A percentile compares a stretch with the other conserved stretches of the same genome.
Evolutionary conservation across 2,888 invertebrate species (phyloP).

Genomic region (Drosophila macrospina): DNA sequence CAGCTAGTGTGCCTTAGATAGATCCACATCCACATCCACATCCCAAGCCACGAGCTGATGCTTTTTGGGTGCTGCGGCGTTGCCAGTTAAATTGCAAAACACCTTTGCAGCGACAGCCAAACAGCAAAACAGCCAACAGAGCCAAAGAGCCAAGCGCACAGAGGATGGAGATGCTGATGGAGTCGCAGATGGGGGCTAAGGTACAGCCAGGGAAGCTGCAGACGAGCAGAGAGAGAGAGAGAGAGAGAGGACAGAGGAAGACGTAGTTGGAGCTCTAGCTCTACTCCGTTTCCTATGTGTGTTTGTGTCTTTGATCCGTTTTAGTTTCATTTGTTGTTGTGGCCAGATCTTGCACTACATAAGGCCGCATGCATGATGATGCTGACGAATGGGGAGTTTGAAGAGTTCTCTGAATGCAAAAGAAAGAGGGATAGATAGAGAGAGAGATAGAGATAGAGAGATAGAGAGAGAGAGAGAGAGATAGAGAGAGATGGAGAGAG

Average conservation of each 20-base stretch:
- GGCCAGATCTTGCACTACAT: slow-evolving; percentile 62
- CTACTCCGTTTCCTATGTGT: slow-evolving; percentile 42
- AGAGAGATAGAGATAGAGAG: background rate
- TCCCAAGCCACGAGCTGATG: slow-evolving; percentile 36
- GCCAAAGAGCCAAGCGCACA: slow-evolving; percentile 20
- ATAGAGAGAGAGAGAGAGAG: background rate
- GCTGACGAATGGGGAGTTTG: slow-evolving; percentile 50
- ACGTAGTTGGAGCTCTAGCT: slow-evolving; percentile 12
- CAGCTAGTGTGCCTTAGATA: slow-evolving; percentile 53
- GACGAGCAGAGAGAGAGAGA: slow-evolving; percentile 26
- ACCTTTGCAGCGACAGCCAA: slow-evolving; percentile 77
- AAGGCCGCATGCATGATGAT: slow-evolving; percentile 55
- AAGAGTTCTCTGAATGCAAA: slow-evolving; percentile 21
- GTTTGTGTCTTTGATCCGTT: slow-evolving; percentile 63
- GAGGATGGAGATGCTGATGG: slow-evolving; percentile 26
- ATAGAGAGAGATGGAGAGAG: background rate
- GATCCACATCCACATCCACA: slow-evolving; percentile 62
- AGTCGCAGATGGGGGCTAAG: slow-evolving; percentile 37
- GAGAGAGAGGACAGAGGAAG: slow-evolving; percentile 1
- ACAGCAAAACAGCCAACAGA: slow-evolving; percentile 21
- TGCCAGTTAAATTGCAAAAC: slow-evolving; percentile 81
- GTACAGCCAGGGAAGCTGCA: slow-evolving; percentile 12
- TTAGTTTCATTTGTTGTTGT: slow-evolving; percentile 49
- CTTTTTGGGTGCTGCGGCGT: slow-evolving; percentile 62
- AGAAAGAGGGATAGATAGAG: background rate